These are phyloP conservation scores for Sarcophilus harrisii DNA, from an alignment of 2,797 vertebrate genomes.

Conservation along the genomic window DNA sequence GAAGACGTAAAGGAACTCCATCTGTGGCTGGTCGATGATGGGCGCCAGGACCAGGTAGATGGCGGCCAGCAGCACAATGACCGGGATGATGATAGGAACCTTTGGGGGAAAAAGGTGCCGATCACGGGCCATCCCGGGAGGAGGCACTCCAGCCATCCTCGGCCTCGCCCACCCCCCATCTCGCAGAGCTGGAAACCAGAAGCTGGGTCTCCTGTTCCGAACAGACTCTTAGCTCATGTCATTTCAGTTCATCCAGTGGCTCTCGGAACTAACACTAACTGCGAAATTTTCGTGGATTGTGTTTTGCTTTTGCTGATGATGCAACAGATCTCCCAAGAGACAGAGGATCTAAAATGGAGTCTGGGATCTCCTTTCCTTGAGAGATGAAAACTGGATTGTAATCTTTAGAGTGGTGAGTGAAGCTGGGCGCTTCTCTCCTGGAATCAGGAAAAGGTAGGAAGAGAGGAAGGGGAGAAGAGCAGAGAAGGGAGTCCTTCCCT, in stretches of 20 bases:
- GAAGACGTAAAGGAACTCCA: constrained; percentile 90
- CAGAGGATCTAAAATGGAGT: not conserved
- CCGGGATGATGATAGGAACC: constrained; percentile 91
- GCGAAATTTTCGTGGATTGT: not conserved
- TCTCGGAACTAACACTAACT: not conserved
- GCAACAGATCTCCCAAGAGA: not conserved
- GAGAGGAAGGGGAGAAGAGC: not conserved
- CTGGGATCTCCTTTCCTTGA: not conserved
- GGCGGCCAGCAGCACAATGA: constrained; percentile 88
- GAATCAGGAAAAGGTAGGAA: not conserved
- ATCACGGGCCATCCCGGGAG: not conserved
- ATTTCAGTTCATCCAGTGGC: not conserved
- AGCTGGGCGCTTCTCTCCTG: not conserved
- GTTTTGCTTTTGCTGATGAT: not conserved
- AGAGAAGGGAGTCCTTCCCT: not conserved
- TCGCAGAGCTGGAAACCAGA: not conserved
- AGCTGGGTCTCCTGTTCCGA: not conserved
- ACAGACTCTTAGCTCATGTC: not conserved
- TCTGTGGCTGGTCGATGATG: constrained; percentile 90
- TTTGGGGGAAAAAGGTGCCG: constrained; percentile 65
- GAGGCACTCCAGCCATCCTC: not conserved
- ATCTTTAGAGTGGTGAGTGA: not conserved
- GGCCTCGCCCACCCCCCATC: not conserved
- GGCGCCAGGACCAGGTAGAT: constrained; percentile 92
- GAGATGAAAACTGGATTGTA: not conserved